phyloP scores from a whole-genome alignment of 2,888 invertebrate species.

The Tenthredo notha region DNA sequence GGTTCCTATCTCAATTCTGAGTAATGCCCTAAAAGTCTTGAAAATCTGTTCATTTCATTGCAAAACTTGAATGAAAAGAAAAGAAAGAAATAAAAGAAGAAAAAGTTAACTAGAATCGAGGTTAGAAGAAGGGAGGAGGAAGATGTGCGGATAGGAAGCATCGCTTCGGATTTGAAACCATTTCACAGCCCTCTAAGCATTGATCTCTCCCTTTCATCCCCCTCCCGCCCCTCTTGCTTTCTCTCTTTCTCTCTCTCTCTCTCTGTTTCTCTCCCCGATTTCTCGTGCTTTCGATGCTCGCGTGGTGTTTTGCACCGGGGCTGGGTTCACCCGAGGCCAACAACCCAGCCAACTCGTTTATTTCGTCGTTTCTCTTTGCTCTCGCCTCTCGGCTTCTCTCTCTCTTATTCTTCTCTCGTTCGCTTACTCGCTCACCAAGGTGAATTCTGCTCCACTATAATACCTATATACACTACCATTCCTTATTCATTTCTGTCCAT shows the following conservation, averaged over 20 bases:
- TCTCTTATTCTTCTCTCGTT: conserved; percentile 29
- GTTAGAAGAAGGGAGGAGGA: neutral
- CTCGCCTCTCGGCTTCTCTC: conserved; percentile 13
- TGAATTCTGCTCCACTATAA: conserved; percentile 22
- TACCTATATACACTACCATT: neutral
- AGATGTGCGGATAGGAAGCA: neutral
- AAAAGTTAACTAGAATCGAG: neutral
- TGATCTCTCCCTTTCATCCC: conserved; percentile 16
- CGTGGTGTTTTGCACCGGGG: conserved; percentile 59
- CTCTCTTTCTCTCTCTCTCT: neutral
- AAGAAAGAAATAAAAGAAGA: neutral
- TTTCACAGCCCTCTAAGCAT: conserved; percentile 45
- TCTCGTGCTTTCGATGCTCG: conserved; percentile 49
- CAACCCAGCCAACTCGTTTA: conserved; percentile 73
- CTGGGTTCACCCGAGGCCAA: conserved; percentile 76
- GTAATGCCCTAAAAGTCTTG: too few relatives aligned
- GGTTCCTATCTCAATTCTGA: too few relatives aligned
- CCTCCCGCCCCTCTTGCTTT: neutral
- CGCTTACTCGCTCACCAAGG: conserved; percentile 12
- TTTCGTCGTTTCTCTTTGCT: conserved; percentile 70
- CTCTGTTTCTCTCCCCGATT: conserved; percentile 9
- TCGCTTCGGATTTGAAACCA: conserved; percentile 21
- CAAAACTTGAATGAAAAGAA: neutral
- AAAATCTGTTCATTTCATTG: neutral
- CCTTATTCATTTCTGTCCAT: conserved; percentile 24